Evolutionary conservation across 1,140 invertebrate species (phyloP).

Genomic region (Bombus superbus): DNA sequence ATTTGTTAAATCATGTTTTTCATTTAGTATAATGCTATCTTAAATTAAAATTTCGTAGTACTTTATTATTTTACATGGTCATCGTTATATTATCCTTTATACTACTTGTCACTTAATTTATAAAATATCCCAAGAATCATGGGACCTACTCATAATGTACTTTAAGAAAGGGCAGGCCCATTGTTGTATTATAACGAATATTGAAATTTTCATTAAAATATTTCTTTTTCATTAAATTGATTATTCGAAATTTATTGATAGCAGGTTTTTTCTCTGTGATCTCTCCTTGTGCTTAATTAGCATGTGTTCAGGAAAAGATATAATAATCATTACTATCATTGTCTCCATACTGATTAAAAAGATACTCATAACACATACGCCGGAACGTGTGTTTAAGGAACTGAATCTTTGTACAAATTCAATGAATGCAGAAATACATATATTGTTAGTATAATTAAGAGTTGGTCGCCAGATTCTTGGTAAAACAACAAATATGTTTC

Average conservation of each 20-base stretch:
- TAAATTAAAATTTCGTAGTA: slow-evolving; percentile 70
- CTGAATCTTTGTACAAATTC: slow-evolving; percentile 55
- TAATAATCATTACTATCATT: slow-evolving; percentile 31
- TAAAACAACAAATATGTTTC: slow-evolving; percentile 44
- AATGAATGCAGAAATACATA: slow-evolving; percentile 40
- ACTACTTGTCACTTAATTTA: slow-evolving; percentile 60
- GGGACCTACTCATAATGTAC: slow-evolving; percentile 60
- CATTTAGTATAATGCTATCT: slow-evolving; percentile 66
- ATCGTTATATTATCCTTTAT: slow-evolving; percentile 57
- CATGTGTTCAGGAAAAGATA: slow-evolving; percentile 7
- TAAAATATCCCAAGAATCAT: slow-evolving; percentile 66
- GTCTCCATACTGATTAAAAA: slow-evolving; percentile 32
- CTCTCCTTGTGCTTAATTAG: slow-evolving; percentile 41
- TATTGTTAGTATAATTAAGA: slow-evolving; percentile 63
- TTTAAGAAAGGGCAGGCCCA: slow-evolving; percentile 54
- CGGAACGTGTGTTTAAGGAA: slow-evolving; percentile 30
- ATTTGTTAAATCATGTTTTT: slow-evolving; percentile 65
- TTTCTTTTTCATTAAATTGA: slow-evolving; percentile 12
- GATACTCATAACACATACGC: slow-evolving; percentile 55
- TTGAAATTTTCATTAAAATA: slow-evolving; percentile 26
- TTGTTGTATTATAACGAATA: slow-evolving; percentile 29
- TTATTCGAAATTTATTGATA: slow-evolving; percentile 24
- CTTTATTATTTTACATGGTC: slow-evolving; percentile 62
- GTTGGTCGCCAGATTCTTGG: slow-evolving; percentile 68
- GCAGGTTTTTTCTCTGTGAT: slow-evolving; percentile 45